These are phyloP conservation scores for Nothoprocta perdicaria DNA, from an alignment of 2,113 vertebrate genomes.

Conservation along the genomic window DNA sequence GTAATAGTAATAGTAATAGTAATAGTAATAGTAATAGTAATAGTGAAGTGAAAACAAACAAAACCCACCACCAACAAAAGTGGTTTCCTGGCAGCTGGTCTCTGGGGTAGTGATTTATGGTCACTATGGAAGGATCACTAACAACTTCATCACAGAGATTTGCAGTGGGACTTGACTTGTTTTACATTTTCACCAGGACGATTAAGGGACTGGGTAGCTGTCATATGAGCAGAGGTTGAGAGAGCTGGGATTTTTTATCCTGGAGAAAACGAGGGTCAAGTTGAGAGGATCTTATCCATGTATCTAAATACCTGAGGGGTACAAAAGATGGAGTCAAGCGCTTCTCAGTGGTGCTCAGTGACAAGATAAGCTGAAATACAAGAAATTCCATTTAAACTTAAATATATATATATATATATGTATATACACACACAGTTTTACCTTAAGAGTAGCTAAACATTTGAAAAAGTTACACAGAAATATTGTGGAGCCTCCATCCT, in stretches of 20 bases:
- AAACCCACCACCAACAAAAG: not conserved
- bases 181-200: not conserved
- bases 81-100: not conserved
- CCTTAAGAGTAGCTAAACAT: not conserved
- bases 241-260: not conserved
- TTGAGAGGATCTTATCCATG: not conserved
- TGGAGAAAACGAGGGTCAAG: not conserved
- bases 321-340: not conserved
- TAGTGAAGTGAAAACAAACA: too few relatives aligned
- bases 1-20: not conserved
- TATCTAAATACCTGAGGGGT: not conserved
- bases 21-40: too few relatives aligned
- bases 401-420: too few relatives aligned
- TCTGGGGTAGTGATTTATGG: not conserved
- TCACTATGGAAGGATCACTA: not conserved
- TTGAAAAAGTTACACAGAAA: not conserved
- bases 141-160: not conserved
- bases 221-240: not conserved
- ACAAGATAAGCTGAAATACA: not conserved
- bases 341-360: not conserved
- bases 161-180: not conserved
- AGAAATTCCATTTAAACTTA: not conserved
- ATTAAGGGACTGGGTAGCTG: not conserved
- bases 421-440: not conserved
- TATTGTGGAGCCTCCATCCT: not conserved